Base-by-base conservation (phyloP, 2,113 vertebrate genomes). In the Trematocara marginatum region DNA sequence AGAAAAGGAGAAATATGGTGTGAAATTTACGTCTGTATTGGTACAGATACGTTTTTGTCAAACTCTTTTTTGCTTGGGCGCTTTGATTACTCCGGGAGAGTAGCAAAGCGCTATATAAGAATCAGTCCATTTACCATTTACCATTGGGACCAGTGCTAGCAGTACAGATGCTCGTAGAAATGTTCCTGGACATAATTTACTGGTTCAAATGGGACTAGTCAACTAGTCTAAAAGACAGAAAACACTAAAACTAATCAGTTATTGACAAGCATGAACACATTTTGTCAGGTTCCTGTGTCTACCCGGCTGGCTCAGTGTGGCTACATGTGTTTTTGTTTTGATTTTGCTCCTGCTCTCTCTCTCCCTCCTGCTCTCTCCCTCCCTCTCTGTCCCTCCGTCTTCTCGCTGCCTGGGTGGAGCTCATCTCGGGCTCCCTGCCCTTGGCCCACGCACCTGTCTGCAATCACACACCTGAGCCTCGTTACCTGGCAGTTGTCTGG, bases 401-500 rank as follows among this genome's bases (percentile, higher is more conserved):
- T 54, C 10, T 54, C 6, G 6, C 52, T 23, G 20, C 52, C 2
- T 34, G 29, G 57, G 57, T 34, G 15, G 57, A 18, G 57, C 29
- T 18, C 9, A 61, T 61, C 57, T 61, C 9, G 0, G 3, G 29
- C 57, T 61, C 29, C 1, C 57, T 1, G 3, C 29, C 29, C 2
- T 61, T 61, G 29, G 29, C 57, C 29, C 29, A 18, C 57, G 3
- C 29, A 61, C 29, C 9, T 61, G 29, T 34, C 29, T 61, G 57
- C 29, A 61, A 35, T 61, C 57, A 61, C 8, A 57, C 26, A 61
- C 57, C 57, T 61, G 29, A 35, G 8, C 15, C 57, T 61, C 9
- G 2, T 18, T 61, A 35, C 57, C 57, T 61, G 57, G 29, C 5
- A 6, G 3, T 61, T 34, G 15, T 34, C 29, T 34, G 57, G 57